Percentiles rank a stretch among this genome's conserved stretches.
These are phyloP conservation scores for Pangasius larnaudii DNA, from an alignment of 2,797 vertebrate species.

Conservation along the genomic window DNA sequence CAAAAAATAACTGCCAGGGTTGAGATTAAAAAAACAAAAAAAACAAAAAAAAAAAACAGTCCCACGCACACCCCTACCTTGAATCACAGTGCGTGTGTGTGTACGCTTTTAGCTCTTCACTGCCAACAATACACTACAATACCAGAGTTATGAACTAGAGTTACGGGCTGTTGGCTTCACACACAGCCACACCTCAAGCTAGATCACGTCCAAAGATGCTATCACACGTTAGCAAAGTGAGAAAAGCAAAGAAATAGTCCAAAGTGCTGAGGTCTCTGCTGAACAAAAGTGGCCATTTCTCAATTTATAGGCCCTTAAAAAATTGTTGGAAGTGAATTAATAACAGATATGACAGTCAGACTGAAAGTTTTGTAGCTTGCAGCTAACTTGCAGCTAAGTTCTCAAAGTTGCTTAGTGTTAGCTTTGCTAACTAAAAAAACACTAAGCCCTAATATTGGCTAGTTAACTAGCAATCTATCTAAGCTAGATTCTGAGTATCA, in stretches of 20 bases:
- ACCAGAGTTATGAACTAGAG: background rate
- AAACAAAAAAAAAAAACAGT: background rate
- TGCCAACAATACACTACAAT: slow-evolving; percentile 15
- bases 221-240: background rate
- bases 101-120: slow-evolving; percentile 5
- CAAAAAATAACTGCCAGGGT: background rate
- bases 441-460: background rate
- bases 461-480: background rate
- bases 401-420: background rate
- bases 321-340: background rate
- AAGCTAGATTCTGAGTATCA: background rate
- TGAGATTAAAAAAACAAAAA: background rate
- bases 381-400: background rate
- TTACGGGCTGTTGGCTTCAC: slow-evolving; percentile 9
- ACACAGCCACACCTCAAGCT: slow-evolving; percentile 37
- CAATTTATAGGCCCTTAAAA: background rate
- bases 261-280: slow-evolving; percentile 6
- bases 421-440: background rate
- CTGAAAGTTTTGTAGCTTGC: background rate
- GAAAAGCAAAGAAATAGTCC: slow-evolving; percentile 3
- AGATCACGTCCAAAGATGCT: slow-evolving; percentile 50
- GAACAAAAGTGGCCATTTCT: background rate
- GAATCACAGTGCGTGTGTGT: background rate
- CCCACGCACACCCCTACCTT: background rate
- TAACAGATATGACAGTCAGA: background rate